Percentiles rank a stretch among this genome's conserved stretches.
phyloP scores from a whole-genome alignment of 2,113 vertebrate genomes.

The Microcebus griseorufus region DNA sequence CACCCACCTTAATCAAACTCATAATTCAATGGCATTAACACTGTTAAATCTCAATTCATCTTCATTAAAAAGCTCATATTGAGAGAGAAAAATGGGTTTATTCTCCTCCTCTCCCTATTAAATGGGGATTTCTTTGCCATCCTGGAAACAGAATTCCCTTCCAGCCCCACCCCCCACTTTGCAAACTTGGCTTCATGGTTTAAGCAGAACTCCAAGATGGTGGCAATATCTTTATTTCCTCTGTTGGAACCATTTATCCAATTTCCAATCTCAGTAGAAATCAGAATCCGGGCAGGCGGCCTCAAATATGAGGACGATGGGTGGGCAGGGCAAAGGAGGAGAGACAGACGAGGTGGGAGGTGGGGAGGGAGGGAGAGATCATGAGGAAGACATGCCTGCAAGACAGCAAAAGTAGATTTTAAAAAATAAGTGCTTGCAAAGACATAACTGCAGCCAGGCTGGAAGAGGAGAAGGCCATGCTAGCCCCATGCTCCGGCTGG shows the following conservation, averaged over 20 bases:
- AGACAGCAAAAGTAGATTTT: slow-evolving; percentile 72
- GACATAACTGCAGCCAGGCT: slow-evolving; percentile 56
- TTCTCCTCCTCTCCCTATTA: not conserved
- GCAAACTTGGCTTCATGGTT: not conserved
- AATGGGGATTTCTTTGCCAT: not conserved
- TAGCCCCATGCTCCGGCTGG: slow-evolving; percentile 39
- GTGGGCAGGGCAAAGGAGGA: not conserved
- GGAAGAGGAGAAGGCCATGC: slow-evolving; percentile 75
- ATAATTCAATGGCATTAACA: slow-evolving; percentile 20
- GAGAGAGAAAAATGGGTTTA: not conserved
- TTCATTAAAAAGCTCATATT: slow-evolving; percentile 25
- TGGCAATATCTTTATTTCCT: not conserved
- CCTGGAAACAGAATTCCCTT: not conserved
- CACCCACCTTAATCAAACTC: slow-evolving; percentile 53
- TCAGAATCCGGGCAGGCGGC: not conserved
- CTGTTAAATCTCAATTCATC: slow-evolving; percentile 62
- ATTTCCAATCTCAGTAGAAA: not conserved
- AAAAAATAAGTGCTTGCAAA: slow-evolving; percentile 72
- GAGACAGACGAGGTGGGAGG: not conserved
- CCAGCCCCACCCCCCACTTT: not conserved
- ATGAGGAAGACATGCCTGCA: not conserved
- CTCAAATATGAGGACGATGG: not conserved
- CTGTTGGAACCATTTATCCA: not conserved
- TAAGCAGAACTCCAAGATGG: slow-evolving; percentile 2
- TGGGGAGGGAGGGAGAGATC: not conserved